Evolutionary conservation across 1,140 invertebrate species (phyloP).

Genomic region (Liolophura sinensis): DNA sequence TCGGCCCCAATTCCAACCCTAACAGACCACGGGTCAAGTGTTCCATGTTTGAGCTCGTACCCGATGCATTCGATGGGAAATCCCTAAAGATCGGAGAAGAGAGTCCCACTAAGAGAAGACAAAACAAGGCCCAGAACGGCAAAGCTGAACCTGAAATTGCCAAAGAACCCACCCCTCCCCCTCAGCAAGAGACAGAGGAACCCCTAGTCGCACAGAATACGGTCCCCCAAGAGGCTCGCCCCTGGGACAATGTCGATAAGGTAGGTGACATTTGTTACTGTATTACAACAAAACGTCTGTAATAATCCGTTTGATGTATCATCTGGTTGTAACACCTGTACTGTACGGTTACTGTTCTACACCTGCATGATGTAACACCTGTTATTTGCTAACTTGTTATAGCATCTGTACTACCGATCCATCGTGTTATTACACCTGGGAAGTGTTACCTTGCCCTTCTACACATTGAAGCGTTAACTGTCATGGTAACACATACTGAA

Average conservation of each 20-base stretch:
- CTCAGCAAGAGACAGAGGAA: conserved; percentile 12
- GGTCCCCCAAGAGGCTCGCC: conserved; percentile 22
- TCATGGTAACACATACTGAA: too few species aligned
- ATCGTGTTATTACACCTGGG: too few species aligned
- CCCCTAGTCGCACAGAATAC: not conserved
- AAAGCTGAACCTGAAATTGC: conserved; percentile 5
- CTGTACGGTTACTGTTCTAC: too few species aligned
- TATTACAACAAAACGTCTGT: too few species aligned
- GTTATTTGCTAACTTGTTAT: too few species aligned
- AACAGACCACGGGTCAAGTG: conserved; percentile 36
- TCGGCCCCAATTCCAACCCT: conserved; percentile 40
- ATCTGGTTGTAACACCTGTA: too few species aligned
- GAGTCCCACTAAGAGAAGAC: conserved; percentile 3
- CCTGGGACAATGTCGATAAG: conserved; percentile 27
- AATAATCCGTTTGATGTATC: too few species aligned
- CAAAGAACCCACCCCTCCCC: conserved; percentile 17
- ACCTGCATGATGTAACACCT: too few species aligned
- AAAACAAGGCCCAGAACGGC: not conserved
- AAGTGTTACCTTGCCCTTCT: too few species aligned
- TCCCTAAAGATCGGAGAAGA: conserved; percentile 18
- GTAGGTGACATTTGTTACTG: conserved; percentile 11
- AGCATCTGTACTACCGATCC: too few species aligned
- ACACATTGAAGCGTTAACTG: too few species aligned
- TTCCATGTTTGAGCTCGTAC: conserved; percentile 37
- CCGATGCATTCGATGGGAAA: conserved; percentile 42